A percentile compares a stretch with the other conserved stretches of the same genome.
These are phyloP conservation scores for Callipepla californica DNA, from an alignment of 2,113 vertebrate species.

Conservation along the genomic window DNA sequence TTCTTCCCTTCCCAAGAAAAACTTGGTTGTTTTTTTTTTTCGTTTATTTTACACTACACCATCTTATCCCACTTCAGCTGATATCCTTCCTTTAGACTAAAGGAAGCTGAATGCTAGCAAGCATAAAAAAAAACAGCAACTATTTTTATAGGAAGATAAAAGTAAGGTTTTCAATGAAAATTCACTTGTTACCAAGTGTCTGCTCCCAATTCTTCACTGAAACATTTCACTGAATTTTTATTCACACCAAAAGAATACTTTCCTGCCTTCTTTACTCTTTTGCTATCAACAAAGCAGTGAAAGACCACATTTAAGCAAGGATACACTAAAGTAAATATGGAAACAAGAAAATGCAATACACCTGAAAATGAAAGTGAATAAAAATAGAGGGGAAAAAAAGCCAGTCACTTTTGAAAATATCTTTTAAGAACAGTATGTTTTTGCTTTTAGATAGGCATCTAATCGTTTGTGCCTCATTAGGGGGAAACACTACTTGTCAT, in stretches of 20 bases:
- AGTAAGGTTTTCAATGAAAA: background rate
- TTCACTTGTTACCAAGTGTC: background rate
- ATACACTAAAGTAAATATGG: background rate
- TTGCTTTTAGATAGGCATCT: constrained; percentile 38
- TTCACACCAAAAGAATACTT: background rate
- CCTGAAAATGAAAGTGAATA: background rate
- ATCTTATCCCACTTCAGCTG: background rate
- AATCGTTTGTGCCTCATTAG: constrained; percentile 38
- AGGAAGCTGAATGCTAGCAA: background rate
- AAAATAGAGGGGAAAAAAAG: background rate
- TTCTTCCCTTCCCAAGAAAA: background rate
- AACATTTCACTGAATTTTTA: background rate
- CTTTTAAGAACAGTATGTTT: background rate
- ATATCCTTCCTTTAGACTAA: background rate
- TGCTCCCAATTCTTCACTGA: background rate
- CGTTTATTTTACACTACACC: background rate
- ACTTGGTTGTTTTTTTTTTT: background rate
- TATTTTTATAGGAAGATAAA: background rate
- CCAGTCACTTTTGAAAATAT: background rate
- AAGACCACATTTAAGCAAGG: background rate
- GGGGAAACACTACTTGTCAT: constrained; percentile 44
- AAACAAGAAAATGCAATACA: background rate
- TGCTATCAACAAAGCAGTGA: background rate
- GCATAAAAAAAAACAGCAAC: fast-evolving
- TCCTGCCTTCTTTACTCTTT: background rate